Base-by-base conservation (phyloP, 2,888 invertebrate species). In the Clostera curtula region DNA sequence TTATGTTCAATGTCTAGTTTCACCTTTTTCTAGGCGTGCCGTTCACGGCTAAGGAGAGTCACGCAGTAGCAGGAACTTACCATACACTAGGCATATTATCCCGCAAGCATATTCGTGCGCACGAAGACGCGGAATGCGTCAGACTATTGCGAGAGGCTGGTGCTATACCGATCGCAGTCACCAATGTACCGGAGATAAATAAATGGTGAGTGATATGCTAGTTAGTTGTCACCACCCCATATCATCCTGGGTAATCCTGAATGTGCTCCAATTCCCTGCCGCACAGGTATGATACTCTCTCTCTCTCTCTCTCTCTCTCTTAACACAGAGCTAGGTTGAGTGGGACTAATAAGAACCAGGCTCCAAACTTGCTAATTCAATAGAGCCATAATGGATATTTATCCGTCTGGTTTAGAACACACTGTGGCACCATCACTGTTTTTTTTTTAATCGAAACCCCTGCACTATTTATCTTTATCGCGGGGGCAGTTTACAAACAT, bases 131-230 rank as follows among this genome's bases (percentile, higher is more conserved):
- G 0, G 91, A 91, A 46, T 75, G 91, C 35, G 90, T 97, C 13
- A 72, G 85, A 0, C 63, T 88, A 18, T 65, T 97, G 72, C 89
- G 89, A 48, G 80, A 86, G 10, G 92, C 95, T 12, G 98, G 98
- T 1, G 97, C 89, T 3, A 93, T 98, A 33, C 88, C 95, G 0
- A 71, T 97, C 12, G 96, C 92, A 2, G 90, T 93, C 22, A 95
- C 96, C n/a, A 98, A 97, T 67, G 89, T 96, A 16, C 96, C 97
- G 0, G 97, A 97, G 74, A 83, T 97, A 16, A 97, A 97, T 74
- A 88, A 96, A 74, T 98, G 98, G 94, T 80, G 35, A 36, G 62
- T 8, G 9, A 3, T 9, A 9, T 6, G 14, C 7, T 19, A 4
- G 4, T 24, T 8, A 1, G 25, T 18, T 5, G 92, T 27, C 90